phyloP scores from a whole-genome alignment of 2,797 vertebrate genomes.

The Enteromius trimaculatus region DNA sequence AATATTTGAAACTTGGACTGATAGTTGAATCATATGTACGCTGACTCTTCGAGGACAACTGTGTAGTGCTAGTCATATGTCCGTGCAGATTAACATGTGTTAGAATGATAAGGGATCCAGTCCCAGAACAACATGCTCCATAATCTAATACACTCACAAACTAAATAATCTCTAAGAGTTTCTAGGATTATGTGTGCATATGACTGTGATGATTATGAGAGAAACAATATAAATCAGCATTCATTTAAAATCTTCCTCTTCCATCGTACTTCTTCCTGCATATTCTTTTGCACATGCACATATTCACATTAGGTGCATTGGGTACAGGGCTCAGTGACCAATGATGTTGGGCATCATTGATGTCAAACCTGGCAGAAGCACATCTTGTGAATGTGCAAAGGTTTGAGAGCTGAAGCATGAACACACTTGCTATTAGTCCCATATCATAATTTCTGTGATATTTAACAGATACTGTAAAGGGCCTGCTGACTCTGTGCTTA shows the following conservation, averaged over 20 bases:
- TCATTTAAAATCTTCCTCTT: background rate
- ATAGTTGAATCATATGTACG: too few species aligned
- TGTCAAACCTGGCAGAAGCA: background rate
- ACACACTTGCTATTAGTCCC: background rate
- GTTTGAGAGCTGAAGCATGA: background rate
- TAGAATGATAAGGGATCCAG: background rate
- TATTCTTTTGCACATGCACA: background rate
- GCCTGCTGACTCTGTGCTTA: background rate
- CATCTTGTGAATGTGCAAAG: background rate
- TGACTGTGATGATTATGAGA: conserved; percentile 4
- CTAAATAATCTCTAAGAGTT: conserved; percentile 19
- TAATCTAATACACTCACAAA: conserved; percentile 15
- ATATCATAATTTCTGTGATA: background rate
- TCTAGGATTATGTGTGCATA: background rate
- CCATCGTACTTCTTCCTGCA: background rate
- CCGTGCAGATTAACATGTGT: too few species aligned
- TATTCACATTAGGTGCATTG: background rate
- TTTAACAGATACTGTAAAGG: conserved; percentile 1
- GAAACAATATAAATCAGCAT: background rate
- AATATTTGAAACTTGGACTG: too few species aligned
- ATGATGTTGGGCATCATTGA: background rate
- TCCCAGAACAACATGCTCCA: conserved; percentile 1
- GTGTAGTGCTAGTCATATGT: background rate
- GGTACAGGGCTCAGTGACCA: background rate
- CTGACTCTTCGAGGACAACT: too few species aligned